Evolutionary conservation across 2,797 vertebrate genomes (phyloP), one percentile per base, ranked within the genome.

Genomic region (Takifugu ocellatus): DNA sequence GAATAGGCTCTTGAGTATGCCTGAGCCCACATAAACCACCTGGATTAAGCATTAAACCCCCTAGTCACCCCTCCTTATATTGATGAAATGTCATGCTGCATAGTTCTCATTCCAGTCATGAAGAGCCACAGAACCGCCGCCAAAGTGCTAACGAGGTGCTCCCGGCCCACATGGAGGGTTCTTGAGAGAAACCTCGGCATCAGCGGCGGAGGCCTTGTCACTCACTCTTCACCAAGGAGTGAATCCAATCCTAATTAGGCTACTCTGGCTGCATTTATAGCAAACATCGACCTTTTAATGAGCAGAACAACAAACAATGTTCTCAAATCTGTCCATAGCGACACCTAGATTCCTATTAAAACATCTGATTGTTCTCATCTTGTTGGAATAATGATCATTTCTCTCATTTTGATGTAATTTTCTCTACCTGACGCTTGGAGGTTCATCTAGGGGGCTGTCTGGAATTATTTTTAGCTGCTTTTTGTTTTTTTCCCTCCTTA

Each of bases 31-130:
- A 90, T 90, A 90, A 90, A 89, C 86, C 88, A 52, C 64, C 54
- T 54, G 86, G 85, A 90, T 90, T 87, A 89, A 62, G 61, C 77
- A 79, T 82, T 84, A 88, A 88, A 82, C 65, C 80, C 79, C 72
- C 51, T 57, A 63, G 74, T 78, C 72, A 70, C 67, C 63, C 80
- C 74, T 82, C 71, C 75, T 76, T 76, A 85, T 86, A 88, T 85
- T 87, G 86, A 85, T 80, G 74, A 90, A 91, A 91, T 91, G 90
- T 87, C 90, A 90, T 63, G 60, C 60, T 51, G 73, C 87, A 90
- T 91, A 85, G 77, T 76, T 86, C 67, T 84, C 90, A 89, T 90
- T 87, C 89, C 84, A 70, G 79, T 70, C 77, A 63, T 69, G 69
- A 54, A 49, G 70, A 76, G 75, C 68, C 78, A 84, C 67, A 79